Evolutionary conservation across 2,888 invertebrate species (phyloP), one percentile per base, ranked within the genome.

Genomic region (Sarcophaga rosellei): DNA sequence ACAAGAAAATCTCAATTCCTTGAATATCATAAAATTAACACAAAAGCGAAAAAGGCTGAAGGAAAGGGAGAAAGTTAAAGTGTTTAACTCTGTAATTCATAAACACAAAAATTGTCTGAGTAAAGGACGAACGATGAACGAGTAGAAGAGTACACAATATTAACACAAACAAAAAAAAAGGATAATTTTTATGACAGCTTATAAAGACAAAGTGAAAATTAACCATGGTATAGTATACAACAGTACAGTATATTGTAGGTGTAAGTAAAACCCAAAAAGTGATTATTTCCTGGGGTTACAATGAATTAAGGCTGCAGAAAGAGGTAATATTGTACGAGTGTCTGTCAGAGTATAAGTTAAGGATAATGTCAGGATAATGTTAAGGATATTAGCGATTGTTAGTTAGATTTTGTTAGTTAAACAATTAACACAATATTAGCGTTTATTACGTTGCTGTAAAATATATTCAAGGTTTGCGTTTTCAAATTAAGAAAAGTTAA

Each of bases 211-310:
- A 35, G 25, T 62, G 59, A 66, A 78, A 83, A 61, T 61, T 73
- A 81, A 81, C 47, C 72, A 76, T 66, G 69, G 72, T 20, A 35
- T 35, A 35, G 72, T 23, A 35, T 35, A 35, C 8, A 8, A 35
- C 35, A 35, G 4, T 25, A 35, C 35, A 35, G 35, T 35, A 35
- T 35, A 35, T 35, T 35, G 35, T 35, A 35, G 35, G 35, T 35
- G 77, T 68, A 45, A 47, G 65, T 65, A 80, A 86, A 82, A 72
- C 77, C 86, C 73, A 63, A 81, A 66, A 86, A 86, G 86, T 83
- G 77, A 86, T 83, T 83, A 86, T 77, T 70, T 80, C 68, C 53
- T 83, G 83, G 57, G 83, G 77, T 83, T 83, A 68, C 69, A 63
- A 76, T 76, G 81, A 65, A 23, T 81, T 76, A 44, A 62, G 45